These are phyloP conservation scores for Sabellastarte sp. DNA, from an alignment of 2,888 invertebrate species.

Conservation along the genomic window DNA sequence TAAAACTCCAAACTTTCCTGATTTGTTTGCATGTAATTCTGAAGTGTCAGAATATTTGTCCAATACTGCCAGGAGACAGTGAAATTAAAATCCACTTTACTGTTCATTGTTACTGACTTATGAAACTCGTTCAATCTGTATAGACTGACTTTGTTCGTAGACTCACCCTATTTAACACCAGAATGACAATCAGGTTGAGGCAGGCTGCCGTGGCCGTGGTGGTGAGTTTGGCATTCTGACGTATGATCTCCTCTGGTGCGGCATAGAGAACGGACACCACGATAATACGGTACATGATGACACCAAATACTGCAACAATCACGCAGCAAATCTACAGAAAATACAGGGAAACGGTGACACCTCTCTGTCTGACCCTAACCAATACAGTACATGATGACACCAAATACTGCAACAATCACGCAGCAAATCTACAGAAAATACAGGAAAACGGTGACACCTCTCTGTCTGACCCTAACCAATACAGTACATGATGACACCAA, in stretches of 20 bases:
- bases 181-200: constrained; percentile 87
- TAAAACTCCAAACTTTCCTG: no score
- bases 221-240: constrained; percentile 76
- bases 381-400: constrained; percentile 89
- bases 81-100: not conserved
- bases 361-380: no score
- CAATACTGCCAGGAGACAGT: not conserved
- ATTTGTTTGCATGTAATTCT: no score
- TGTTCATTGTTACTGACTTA: not conserved
- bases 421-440: constrained; percentile 70
- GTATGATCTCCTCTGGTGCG: constrained; percentile 30
- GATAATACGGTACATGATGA: constrained; percentile 84
- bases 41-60: not conserved
- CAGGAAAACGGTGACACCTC: no score
- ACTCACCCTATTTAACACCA: constrained; percentile 74
- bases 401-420: constrained; percentile 85
- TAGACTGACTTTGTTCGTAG: not conserved
- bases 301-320: constrained; percentile 85
- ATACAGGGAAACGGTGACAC: no score
- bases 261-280: constrained; percentile 63
- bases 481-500: constrained; percentile 93
- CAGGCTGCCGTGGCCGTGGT: constrained; percentile 89
- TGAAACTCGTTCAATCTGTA: not conserved
- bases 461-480: no score
- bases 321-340: constrained; percentile 74